Conservation (phyloP, 2,113 vertebrate genomes). For the Antennarius striatus region DNA sequence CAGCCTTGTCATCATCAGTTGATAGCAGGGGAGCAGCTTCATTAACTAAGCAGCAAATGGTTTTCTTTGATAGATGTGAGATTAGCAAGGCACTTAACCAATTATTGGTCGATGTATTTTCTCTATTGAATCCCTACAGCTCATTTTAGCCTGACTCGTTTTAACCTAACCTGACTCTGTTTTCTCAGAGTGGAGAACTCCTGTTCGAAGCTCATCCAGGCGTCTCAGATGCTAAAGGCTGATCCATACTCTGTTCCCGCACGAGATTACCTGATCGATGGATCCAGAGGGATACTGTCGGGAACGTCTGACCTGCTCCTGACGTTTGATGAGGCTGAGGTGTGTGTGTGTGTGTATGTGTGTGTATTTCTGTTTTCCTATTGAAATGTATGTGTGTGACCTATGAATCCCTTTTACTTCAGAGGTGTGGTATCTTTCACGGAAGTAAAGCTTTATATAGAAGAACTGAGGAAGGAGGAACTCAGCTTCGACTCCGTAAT, state of each 20-base stretch:
- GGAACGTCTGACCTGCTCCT: slow-evolving; percentile 97
- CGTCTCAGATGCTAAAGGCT: slow-evolving; percentile 94
- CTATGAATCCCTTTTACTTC: slow-evolving; percentile 36
- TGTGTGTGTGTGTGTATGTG: slow-evolving; percentile 55
- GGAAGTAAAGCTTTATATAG: slow-evolving; percentile 71
- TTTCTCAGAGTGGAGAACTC: slow-evolving; percentile 93
- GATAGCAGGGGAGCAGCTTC: slow-evolving; percentile 1
- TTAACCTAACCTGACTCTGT: slow-evolving; percentile 6
- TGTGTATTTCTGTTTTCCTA: not conserved
- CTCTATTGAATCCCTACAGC: not conserved
- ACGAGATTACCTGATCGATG: slow-evolving; percentile 97
- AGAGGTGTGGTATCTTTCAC: slow-evolving; percentile 55
- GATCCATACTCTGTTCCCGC: slow-evolving; percentile 98
- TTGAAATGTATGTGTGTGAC: slow-evolving; percentile 32
- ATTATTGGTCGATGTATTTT: slow-evolving; percentile 5
- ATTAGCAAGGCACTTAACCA: slow-evolving; percentile 21
- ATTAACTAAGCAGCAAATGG: not conserved
- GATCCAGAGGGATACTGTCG: slow-evolving; percentile 95
- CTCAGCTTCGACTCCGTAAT: slow-evolving; percentile 56
- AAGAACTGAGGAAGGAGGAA: slow-evolving; percentile 53
- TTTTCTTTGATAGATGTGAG: slow-evolving; percentile 11
- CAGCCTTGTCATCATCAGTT: not conserved
- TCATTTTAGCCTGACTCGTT: not conserved
- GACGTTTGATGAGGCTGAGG: slow-evolving; percentile 98
- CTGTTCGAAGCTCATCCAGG: slow-evolving; percentile 92